A percentile compares a stretch with the other conserved stretches of the same genome.
These are phyloP conservation scores for Phylloscopus collybita DNA, from an alignment of 2,797 vertebrate genomes.

Conservation along the genomic window DNA sequence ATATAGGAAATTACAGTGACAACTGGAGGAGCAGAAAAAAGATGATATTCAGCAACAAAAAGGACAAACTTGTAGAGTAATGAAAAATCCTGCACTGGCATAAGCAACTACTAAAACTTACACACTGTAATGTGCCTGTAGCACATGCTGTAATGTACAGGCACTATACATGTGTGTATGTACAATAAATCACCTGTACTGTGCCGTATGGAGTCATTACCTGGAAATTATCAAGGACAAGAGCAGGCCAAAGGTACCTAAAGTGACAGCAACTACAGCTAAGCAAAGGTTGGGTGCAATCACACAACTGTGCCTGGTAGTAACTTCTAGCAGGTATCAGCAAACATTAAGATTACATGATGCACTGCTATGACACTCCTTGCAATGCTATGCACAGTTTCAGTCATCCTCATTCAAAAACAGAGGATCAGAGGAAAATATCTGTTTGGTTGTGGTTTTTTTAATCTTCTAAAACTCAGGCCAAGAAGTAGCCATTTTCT, in stretches of 20 bases:
- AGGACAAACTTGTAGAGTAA: not conserved
- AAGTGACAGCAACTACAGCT: not conserved
- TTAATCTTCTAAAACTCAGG: not conserved
- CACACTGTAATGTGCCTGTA: accelerated
- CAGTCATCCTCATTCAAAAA: not conserved
- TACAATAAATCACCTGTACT: not conserved
- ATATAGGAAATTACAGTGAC: not conserved
- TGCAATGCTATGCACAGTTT: not conserved
- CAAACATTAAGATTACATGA: not conserved
- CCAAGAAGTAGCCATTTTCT: not conserved
- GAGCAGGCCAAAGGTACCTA: not conserved
- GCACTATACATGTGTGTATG: no score
- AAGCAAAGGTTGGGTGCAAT: not conserved
- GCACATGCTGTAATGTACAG: not conserved
- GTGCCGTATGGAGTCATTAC: not conserved
- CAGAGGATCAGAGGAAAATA: not conserved
- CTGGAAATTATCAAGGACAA: not conserved
- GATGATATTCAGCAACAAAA: not conserved
- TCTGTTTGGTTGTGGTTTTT: not conserved
- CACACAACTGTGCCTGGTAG: not conserved
- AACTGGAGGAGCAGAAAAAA: not conserved
- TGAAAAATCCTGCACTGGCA: not conserved
- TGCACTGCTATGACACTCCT: not conserved
- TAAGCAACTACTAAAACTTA: not conserved
- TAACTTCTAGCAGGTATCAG: not conserved